These are phyloP conservation scores for Heterohyrax brucei DNA, from an alignment of 2,797 vertebrate genomes.

Conservation along the genomic window DNA sequence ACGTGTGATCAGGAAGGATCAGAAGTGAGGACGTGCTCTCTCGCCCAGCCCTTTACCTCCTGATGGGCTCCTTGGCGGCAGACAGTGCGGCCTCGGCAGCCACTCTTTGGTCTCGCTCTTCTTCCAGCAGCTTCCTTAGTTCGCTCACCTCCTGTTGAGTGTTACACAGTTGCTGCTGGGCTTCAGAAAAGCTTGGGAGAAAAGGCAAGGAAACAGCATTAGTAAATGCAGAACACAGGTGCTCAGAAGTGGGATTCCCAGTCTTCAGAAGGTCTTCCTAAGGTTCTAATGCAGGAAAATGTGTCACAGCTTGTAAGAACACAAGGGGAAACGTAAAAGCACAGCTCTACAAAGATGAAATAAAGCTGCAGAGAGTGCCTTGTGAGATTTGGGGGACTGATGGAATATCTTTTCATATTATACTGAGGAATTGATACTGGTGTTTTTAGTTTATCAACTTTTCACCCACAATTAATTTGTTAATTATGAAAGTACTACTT, in stretches of 20 bases:
- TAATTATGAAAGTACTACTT: background rate
- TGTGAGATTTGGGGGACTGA: background rate
- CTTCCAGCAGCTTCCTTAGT: constrained; percentile 90
- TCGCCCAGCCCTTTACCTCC: constrained; percentile 89
- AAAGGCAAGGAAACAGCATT: constrained; percentile 55
- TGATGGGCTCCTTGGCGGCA: constrained; percentile 92
- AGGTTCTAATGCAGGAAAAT: constrained; percentile 39
- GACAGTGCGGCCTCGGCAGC: constrained; percentile 93
- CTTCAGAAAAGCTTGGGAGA: constrained; percentile 92
- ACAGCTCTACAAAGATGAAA: background rate
- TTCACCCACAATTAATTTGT: background rate
- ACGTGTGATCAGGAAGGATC: background rate
- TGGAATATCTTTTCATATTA: background rate
- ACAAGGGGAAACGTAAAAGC: background rate
- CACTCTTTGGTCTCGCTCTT: constrained; percentile 94
- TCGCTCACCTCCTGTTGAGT: constrained; percentile 88
- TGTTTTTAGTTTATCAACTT: constrained; percentile 43
- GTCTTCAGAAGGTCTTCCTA: background rate
- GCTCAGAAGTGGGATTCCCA: background rate
- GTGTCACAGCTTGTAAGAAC: background rate
- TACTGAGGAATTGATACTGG: background rate
- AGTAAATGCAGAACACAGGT: background rate
- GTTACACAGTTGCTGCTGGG: constrained; percentile 87
- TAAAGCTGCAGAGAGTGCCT: background rate
- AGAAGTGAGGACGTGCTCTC: background rate